Evolutionary conservation across 2,888 invertebrate genomes (phyloP).

Genomic region (Amphiduros pacificus): DNA sequence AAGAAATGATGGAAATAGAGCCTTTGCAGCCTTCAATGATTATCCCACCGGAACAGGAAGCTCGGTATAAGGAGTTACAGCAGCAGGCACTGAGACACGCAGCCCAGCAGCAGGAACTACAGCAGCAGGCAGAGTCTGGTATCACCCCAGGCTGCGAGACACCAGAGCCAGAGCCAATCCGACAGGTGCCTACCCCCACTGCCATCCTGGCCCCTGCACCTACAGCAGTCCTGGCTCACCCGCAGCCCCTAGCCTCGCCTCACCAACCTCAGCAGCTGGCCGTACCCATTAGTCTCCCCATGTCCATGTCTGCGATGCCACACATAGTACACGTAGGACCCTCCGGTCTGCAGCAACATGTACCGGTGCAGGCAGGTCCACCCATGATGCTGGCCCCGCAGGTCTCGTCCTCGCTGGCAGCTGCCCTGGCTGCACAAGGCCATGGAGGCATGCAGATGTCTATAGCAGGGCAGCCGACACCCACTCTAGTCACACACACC

Average conservation of each 20-base stretch:
- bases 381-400: not conserved
- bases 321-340: not conserved
- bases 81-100: constrained; percentile 78
- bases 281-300: not conserved
- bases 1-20: not conserved
- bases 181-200: not conserved
- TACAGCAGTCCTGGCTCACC: not conserved
- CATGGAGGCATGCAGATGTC: constrained; percentile 10
- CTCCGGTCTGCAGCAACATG: not conserved
- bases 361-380: constrained; percentile 1
- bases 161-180: not conserved
- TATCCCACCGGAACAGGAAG: constrained; percentile 54
- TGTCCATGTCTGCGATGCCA: not conserved
- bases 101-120: constrained; percentile 3
- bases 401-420: not conserved
- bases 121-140: not conserved
- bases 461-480: not conserved
- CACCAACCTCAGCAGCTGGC: not conserved
- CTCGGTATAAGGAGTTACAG: constrained; percentile 56
- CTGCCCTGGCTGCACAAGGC: constrained; percentile 8
- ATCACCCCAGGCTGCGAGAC: not conserved
- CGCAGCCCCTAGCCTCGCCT: not conserved
- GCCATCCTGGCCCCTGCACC: not conserved
- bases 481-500: not conserved
- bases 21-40: constrained; percentile 29